Conservation (phyloP, 2,888 invertebrate species). For the Callyntrura guangdongensis region DNA sequence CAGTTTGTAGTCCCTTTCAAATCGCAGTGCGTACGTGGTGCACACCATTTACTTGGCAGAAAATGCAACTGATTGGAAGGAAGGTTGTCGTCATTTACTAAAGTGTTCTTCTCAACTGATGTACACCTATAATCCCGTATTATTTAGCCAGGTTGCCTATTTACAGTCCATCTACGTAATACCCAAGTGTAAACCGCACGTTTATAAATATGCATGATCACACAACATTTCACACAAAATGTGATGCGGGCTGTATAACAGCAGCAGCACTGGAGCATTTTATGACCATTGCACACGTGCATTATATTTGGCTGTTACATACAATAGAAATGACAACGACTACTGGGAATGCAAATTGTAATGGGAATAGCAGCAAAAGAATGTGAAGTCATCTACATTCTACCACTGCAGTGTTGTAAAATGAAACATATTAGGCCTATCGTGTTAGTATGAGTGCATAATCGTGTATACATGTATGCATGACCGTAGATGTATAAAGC, state of each 20-base stretch:
- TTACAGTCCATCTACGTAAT: background rate
- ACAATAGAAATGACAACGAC: constrained; percentile 35
- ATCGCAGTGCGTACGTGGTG: no score
- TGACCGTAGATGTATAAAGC: constrained; percentile 4
- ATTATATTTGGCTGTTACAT: constrained; percentile 27
- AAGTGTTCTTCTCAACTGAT: constrained; percentile 1
- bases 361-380: background rate
- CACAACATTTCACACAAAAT: background rate
- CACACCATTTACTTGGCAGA: background rate
- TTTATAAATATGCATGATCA: constrained; percentile 52
- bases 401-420: background rate
- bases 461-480: background rate
- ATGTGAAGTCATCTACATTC: background rate
- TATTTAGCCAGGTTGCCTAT: constrained; percentile 34
- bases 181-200: background rate
- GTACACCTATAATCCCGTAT: constrained; percentile 1
- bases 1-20: background rate
- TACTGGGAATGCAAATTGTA: constrained; percentile 43
- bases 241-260: background rate
- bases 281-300: constrained; percentile 9
- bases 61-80: constrained; percentile 40
- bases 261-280: background rate
- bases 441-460: background rate
- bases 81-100: constrained; percentile 15
- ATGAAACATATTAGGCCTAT: no score